Conservation (phyloP, 2,113 vertebrate species). For the Scophthalmus maximus region DNA sequence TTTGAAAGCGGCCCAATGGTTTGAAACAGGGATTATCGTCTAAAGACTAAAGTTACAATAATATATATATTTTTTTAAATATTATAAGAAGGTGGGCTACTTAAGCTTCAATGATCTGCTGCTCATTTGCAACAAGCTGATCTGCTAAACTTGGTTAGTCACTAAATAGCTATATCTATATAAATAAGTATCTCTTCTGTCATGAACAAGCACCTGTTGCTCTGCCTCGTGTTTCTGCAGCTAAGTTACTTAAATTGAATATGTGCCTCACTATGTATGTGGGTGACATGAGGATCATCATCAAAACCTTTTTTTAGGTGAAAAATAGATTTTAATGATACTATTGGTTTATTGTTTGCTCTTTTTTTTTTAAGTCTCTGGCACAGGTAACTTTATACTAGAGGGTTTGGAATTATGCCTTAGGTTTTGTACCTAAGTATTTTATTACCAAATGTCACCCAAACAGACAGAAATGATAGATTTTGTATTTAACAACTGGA, state of each 20-base stretch:
- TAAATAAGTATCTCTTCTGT: neutral
- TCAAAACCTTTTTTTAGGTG: neutral
- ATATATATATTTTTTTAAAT: too few relatives aligned
- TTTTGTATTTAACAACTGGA: too few relatives aligned
- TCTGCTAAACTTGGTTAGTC: constrained; percentile 10
- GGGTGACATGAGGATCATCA: neutral
- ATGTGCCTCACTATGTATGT: neutral
- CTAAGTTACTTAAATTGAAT: neutral
- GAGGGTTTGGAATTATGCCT: too few relatives aligned
- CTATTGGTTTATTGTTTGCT: too few relatives aligned
- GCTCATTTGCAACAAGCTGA: constrained; percentile 12
- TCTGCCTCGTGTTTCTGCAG: neutral
- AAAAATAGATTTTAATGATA: neutral
- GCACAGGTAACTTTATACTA: too few relatives aligned
- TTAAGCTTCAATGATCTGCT: neutral
- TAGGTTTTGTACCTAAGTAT: too few relatives aligned
- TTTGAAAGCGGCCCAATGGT: neutral
- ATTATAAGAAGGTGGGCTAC: too few relatives aligned
- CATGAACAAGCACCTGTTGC: constrained; percentile 4
- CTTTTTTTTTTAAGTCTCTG: neutral
- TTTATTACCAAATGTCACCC: too few relatives aligned
- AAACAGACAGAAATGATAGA: too few relatives aligned
- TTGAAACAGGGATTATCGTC: too few relatives aligned
- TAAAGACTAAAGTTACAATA: too few relatives aligned
- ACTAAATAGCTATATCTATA: constrained; percentile 2